These are phyloP conservation scores for Crypturellus undulatus DNA, from an alignment of 2,113 vertebrate genomes.

Conservation along the genomic window DNA sequence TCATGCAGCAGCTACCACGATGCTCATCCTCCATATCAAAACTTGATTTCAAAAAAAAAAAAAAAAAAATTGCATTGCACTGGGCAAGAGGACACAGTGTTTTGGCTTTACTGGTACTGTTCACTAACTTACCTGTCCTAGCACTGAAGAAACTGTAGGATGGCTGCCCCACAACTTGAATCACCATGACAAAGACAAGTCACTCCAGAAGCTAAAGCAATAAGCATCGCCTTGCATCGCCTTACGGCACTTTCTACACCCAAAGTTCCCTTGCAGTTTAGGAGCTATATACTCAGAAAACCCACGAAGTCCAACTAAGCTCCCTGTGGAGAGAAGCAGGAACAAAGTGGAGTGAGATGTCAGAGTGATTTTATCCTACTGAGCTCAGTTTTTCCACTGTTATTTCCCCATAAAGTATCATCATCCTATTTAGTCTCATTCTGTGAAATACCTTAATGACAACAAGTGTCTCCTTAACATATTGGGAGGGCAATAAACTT, in stretches of 20 bases:
- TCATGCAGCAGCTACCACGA: neutral
- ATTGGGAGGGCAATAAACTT: neutral
- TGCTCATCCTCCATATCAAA: neutral
- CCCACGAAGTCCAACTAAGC: neutral
- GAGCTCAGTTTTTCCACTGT: fast-evolving
- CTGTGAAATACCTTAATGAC: neutral
- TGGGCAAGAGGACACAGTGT: neutral
- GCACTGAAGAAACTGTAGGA: fast-evolving
- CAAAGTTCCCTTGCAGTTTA: neutral
- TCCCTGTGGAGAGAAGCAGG: neutral
- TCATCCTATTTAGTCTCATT: neutral
- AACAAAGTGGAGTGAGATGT: neutral
- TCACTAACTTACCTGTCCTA: neutral
- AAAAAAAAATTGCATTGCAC: neutral
- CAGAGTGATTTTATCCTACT: neutral
- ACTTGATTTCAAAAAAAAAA: neutral
- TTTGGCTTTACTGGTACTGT: neutral
- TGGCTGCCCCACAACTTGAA: neutral
- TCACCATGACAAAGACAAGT: neutral
- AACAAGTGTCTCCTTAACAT: neutral
- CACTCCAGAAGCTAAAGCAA: neutral
- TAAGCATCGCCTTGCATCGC: neutral
- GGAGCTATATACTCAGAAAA: fast-evolving
- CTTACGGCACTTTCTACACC: neutral
- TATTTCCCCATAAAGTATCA: neutral